A percentile compares a stretch with the other conserved stretches of the same genome.
phyloP scores from a whole-genome alignment of 2,797 vertebrate genomes.

The Pelobates cultripes region DNA sequence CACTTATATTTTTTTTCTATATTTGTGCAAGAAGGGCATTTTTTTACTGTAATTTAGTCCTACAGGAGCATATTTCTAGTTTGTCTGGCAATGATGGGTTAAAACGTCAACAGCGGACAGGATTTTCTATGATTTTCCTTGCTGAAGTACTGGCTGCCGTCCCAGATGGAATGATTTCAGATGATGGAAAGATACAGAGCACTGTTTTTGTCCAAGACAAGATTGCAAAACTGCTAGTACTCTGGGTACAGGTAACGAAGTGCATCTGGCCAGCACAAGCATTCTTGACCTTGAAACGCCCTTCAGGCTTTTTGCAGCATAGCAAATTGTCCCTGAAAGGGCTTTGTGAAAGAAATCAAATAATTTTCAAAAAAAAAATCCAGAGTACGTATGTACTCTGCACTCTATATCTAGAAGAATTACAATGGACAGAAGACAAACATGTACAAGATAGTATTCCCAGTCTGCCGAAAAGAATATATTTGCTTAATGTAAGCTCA shows the following conservation, averaged over 20 bases:
- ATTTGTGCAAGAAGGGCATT: no score
- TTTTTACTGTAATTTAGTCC: no score
- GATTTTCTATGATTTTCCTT: conserved; percentile 51
- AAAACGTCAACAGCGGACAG: conserved; percentile 39
- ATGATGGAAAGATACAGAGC: conserved; percentile 56
- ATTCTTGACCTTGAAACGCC: conserved; percentile 40
- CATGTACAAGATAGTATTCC: not conserved
- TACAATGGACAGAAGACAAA: not conserved
- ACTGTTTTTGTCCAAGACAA: conserved; percentile 50
- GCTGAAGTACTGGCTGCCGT: conserved; percentile 46
- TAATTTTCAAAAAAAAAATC: not conserved
- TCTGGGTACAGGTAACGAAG: conserved; percentile 53
- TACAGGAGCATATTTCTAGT: no score
- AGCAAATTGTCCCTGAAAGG: not conserved
- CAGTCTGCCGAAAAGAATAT: not conserved
- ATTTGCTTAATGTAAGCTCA: not conserved
- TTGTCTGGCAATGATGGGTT: conserved; percentile 37
- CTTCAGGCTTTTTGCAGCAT: conserved; percentile 15
- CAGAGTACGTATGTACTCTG: not conserved
- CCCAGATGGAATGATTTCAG: conserved; percentile 55
- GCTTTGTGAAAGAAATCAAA: conserved; percentile 13
- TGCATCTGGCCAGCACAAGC: conserved; percentile 40
- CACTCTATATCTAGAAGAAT: not conserved
- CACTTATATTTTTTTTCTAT: no score
- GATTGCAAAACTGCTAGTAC: conserved; percentile 54